These are phyloP conservation scores for Agraylea sexmaculata DNA, from an alignment of 1,140 invertebrate genomes.

Conservation along the genomic window DNA sequence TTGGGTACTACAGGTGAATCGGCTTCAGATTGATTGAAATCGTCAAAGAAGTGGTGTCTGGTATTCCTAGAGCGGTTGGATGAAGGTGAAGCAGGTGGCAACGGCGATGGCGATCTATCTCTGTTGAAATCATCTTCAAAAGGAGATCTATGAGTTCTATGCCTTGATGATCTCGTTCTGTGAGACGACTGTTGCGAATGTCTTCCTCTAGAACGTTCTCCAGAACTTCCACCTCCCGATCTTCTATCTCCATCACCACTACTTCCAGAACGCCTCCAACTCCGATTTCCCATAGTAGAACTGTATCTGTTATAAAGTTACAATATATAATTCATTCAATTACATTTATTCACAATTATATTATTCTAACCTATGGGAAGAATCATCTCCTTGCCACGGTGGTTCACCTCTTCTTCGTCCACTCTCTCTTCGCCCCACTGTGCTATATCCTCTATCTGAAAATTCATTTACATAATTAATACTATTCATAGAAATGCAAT, in stretches of 20 bases:
- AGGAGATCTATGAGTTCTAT: conserved; percentile 14
- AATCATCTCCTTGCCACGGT: conserved; percentile 19
- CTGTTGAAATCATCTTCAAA: conserved; percentile 32
- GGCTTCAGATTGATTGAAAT: conserved; percentile 19
- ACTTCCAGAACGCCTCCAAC: conserved; percentile 25
- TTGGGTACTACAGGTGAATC: conserved; percentile 17
- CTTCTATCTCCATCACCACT: conserved; percentile 16
- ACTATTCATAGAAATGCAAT: neutral
- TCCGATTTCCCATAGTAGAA: conserved; percentile 35
- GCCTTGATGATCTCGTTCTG: conserved; percentile 28
- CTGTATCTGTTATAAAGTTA: conserved; percentile 30
- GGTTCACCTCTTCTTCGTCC: conserved; percentile 17
- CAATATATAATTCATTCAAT: no score
- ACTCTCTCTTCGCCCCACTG: conserved; percentile 19
- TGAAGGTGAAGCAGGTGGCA: conserved; percentile 7
- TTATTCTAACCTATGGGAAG: conserved; percentile 13
- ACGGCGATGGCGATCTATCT: conserved; percentile 12
- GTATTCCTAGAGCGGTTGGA: conserved; percentile 7
- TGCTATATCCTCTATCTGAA: conserved; percentile 19
- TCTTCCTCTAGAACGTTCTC: conserved; percentile 26
- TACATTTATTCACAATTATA: conserved; percentile 2
- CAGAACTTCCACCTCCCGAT: conserved; percentile 26
- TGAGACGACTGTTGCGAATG: conserved; percentile 23
- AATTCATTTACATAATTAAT: neutral
- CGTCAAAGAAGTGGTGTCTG: conserved; percentile 19